Evolutionary conservation across 2,113 vertebrate genomes (phyloP).

Genomic region (Cyphomyrus plagiostoma): DNA sequence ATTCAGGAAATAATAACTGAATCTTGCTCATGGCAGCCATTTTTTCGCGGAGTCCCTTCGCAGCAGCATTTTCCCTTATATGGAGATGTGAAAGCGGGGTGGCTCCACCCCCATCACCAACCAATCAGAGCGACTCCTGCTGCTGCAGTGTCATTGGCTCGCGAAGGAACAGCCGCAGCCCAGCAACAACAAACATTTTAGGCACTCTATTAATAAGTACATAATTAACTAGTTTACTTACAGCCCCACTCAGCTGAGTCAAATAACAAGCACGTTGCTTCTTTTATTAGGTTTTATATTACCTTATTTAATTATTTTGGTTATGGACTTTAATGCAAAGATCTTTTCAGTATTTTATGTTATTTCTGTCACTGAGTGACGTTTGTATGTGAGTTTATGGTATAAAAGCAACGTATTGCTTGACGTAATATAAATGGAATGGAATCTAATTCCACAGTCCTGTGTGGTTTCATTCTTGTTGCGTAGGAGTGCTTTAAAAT

Average conservation of each 20-base stretch:
- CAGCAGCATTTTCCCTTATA: background rate
- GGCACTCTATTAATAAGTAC: background rate
- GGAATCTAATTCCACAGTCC: background rate
- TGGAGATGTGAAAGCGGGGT: background rate
- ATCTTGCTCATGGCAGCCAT: background rate
- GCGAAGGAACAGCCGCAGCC: conserved; percentile 45
- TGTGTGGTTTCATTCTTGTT: background rate
- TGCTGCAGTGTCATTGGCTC: conserved; percentile 42
- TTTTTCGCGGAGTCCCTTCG: background rate
- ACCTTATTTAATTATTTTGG: background rate
- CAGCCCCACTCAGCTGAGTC: background rate
- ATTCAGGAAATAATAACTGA: background rate
- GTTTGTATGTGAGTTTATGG: background rate
- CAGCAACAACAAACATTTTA: conserved; percentile 49
- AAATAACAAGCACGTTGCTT: background rate
- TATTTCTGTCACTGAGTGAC: background rate
- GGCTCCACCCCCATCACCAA: conserved; percentile 42
- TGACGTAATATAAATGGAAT: background rate
- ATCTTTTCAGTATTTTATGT: background rate
- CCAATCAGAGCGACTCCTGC: conserved; percentile 53
- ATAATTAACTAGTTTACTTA: background rate
- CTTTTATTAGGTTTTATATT: background rate
- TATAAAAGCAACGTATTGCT: background rate
- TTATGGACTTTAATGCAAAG: background rate
- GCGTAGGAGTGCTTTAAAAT: background rate